phyloP scores from a whole-genome alignment of 1,140 invertebrate genomes.

The Triops cancriformis region DNA sequence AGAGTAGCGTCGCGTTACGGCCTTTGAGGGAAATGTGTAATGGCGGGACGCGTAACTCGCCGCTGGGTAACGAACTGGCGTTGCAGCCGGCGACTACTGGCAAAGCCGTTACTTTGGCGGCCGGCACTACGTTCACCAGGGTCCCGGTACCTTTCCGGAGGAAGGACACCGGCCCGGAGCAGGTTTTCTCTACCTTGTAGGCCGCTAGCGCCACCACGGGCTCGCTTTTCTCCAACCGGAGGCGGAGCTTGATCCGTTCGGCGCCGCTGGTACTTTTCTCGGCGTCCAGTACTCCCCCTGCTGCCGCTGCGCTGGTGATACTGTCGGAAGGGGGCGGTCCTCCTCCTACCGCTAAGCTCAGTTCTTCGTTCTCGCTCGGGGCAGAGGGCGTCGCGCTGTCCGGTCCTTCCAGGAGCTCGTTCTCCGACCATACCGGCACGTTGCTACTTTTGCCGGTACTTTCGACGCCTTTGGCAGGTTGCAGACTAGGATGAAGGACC shows the following conservation, averaged over 20 bases:
- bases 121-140: neutral
- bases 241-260: conserved; percentile 71
- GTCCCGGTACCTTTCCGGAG: neutral
- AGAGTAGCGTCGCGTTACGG: conserved; percentile 76
- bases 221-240: conserved; percentile 74
- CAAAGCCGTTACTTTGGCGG: neutral
- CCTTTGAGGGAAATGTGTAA: conserved; percentile 79
- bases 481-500: neutral
- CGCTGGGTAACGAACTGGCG: conserved; percentile 30
- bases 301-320: neutral
- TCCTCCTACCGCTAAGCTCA: conserved; percentile 30
- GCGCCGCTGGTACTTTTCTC: neutral
- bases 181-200: neutral
- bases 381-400: no score
- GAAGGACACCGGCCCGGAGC: neutral
- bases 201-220: conserved; percentile 49
- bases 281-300: neutral
- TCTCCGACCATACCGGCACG: neutral
- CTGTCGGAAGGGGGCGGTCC: neutral
- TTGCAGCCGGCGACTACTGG: neutral
- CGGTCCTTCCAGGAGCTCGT: neutral
- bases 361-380: no score
- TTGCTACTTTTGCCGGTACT: conserved; percentile 26
- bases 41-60: conserved; percentile 71
- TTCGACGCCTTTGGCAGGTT: neutral